phyloP scores from a whole-genome alignment of 2,797 vertebrate species.

The Muscicapa comitata region DNA sequence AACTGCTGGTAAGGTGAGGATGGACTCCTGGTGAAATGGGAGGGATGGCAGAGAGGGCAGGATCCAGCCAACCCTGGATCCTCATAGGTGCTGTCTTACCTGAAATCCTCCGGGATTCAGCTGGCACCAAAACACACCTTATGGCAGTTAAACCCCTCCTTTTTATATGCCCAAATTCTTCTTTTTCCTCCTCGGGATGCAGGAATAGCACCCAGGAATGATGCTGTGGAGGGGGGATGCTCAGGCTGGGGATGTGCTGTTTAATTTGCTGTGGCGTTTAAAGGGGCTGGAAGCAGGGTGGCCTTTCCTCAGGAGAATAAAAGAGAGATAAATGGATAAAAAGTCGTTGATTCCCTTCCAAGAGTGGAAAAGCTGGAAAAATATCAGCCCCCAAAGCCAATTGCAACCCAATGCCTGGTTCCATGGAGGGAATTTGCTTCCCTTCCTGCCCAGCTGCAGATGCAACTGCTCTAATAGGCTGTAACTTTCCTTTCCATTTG shows the following conservation, averaged over 20 bases:
- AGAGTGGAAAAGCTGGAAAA: background rate
- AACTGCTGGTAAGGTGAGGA: fast-evolving
- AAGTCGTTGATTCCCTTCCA: background rate
- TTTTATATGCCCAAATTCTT: background rate
- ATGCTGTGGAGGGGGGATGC: background rate
- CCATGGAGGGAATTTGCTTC: background rate
- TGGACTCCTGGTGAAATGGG: background rate
- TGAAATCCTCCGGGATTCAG: background rate
- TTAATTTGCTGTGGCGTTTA: conserved; percentile 40
- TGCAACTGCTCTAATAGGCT: conserved; percentile 51
- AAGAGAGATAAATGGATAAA: background rate
- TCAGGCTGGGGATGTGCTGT: background rate
- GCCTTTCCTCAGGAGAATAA: background rate
- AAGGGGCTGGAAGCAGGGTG: background rate
- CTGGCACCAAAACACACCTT: background rate
- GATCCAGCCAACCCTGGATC: background rate
- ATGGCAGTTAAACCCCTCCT: fast-evolving
- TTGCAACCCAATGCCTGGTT: background rate
- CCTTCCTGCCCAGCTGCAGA: conserved; percentile 62
- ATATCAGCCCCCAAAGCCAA: background rate
- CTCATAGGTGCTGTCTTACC: fast-evolving
- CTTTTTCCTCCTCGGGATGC: background rate
- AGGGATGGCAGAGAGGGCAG: background rate
- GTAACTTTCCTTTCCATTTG: conserved; percentile 62
- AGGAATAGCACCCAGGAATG: background rate